Conservation (phyloP, 2,113 vertebrate genomes). For the Leucopternis melanops region DNA sequence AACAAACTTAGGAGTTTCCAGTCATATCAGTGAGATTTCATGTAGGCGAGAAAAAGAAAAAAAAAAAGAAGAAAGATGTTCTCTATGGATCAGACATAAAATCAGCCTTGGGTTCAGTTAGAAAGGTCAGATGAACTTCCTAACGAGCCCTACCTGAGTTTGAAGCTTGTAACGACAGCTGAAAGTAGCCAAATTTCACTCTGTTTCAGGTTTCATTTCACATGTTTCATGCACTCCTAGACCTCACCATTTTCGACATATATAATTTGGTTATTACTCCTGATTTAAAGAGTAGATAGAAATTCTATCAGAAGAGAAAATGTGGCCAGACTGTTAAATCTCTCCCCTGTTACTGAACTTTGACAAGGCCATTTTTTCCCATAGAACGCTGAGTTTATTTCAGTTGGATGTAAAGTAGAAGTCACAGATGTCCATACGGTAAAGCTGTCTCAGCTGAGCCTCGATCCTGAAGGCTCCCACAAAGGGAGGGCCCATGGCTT, state of each 20-base stretch:
- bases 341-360: not conserved
- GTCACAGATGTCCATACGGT: not conserved
- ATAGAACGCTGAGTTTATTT: not conserved
- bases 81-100: constrained; percentile 1
- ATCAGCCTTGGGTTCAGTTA: constrained; percentile 15
- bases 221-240: not conserved
- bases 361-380: not conserved
- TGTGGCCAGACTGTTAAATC: not conserved
- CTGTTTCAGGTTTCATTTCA: constrained; percentile 1
- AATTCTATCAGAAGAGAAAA: not conserved
- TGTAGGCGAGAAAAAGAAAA: rapidly evolving
- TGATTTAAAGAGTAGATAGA: not conserved
- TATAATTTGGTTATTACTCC: not conserved
- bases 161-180: not conserved
- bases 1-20: constrained; percentile 37
- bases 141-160: constrained; percentile 47
- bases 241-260: not conserved
- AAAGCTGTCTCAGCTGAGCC: not conserved
- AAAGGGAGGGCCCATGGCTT: not conserved
- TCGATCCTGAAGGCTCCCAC: not conserved
- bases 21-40: constrained; percentile 28
- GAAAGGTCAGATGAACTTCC: constrained; percentile 35
- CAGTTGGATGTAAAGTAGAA: not conserved
- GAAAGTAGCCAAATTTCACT: constrained; percentile 22
- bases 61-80: not conserved